Evolutionary conservation across 1,140 invertebrate species (phyloP).

Genomic region (Metopolophium dirhodum): DNA sequence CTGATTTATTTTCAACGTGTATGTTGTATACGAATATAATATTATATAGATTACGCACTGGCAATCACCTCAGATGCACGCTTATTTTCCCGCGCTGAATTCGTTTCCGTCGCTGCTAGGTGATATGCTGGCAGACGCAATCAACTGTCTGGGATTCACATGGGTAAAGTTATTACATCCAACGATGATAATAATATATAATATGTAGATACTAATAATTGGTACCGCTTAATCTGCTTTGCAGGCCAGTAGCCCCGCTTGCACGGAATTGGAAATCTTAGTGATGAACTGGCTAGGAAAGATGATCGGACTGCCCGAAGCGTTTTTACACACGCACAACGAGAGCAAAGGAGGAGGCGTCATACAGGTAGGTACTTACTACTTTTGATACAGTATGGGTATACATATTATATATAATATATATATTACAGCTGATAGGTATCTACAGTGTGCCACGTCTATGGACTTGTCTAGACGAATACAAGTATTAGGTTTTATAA

Average conservation of each 20-base stretch:
- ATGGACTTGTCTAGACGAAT: too few relatives aligned
- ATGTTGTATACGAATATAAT: background rate
- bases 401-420: too few relatives aligned
- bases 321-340: conserved; percentile 80
- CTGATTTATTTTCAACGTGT: background rate
- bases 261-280: conserved; percentile 95
- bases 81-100: conserved; percentile 95
- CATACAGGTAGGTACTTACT: conserved; percentile 72
- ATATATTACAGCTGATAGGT: too few relatives aligned
- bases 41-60: conserved; percentile 80
- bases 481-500: too few relatives aligned
- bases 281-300: conserved; percentile 98
- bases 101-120: conserved; percentile 94
- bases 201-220: background rate
- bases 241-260: conserved; percentile 91
- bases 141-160: conserved; percentile 89
- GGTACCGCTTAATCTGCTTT: background rate
- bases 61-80: conserved; percentile 97
- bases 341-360: conserved; percentile 86
- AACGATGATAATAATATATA: background rate
- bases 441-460: too few relatives aligned
- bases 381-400: background rate
- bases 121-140: conserved; percentile 94
- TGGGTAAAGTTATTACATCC: conserved; percentile 72
- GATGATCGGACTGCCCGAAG: conserved; percentile 88